phyloP scores from a whole-genome alignment of 1,140 invertebrate genomes.

The Drosophila arawakana region DNA sequence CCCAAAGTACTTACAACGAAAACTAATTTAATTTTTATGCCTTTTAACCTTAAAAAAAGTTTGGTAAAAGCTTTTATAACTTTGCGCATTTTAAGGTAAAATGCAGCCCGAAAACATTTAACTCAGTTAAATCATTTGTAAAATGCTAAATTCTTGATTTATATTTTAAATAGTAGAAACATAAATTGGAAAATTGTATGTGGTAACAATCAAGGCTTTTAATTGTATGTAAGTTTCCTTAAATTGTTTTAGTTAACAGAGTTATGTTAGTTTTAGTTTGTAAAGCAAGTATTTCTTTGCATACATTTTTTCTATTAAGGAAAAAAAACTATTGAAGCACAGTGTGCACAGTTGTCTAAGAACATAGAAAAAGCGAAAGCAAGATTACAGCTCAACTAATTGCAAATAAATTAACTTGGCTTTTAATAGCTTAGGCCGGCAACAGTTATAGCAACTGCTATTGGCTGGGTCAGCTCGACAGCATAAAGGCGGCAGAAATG shows the following conservation, averaged over 20 bases:
- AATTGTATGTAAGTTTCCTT: too few relatives aligned
- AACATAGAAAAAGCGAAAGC: constrained; percentile 14
- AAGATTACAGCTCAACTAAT: constrained; percentile 57
- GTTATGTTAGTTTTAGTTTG: too few relatives aligned
- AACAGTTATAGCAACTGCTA: constrained; percentile 2
- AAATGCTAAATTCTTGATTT: too few relatives aligned
- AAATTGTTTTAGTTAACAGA: too few relatives aligned
- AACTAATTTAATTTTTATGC: not conserved
- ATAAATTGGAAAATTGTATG: not conserved
- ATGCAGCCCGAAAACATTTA: not conserved
- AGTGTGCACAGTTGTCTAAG: not conserved
- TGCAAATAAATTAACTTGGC: constrained; percentile 79
- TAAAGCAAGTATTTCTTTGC: too few relatives aligned
- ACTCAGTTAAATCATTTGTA: too few relatives aligned
- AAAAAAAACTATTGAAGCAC: constrained; percentile 2
- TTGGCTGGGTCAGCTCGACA: constrained; percentile 4
- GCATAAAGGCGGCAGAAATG: constrained; percentile 17
- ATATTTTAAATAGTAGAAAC: not conserved
- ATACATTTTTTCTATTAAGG: not conserved
- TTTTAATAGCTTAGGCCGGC: constrained; percentile 52
- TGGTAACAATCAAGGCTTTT: too few relatives aligned
- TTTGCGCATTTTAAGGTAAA: not conserved
- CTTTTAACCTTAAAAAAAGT: not conserved
- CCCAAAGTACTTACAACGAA: not conserved
- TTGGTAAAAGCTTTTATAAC: not conserved